Conservation (phyloP, 2,888 invertebrate genomes). For the Sarcophaga subvicina region DNA sequence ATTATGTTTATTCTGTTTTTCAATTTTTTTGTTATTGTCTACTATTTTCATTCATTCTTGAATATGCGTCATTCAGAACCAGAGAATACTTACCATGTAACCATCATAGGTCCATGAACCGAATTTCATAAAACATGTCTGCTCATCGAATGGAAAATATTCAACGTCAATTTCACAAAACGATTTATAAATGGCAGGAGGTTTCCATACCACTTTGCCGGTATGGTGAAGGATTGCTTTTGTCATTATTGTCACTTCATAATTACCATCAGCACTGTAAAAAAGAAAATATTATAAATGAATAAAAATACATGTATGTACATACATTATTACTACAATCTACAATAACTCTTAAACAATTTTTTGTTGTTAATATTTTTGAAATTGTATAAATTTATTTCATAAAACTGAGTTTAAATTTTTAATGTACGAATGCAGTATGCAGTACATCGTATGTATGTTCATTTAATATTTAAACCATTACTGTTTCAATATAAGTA, state of each 20-base stretch:
- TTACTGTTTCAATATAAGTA: too few relatives aligned
- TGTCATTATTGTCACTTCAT: constrained; percentile 98
- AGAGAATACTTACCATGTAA: constrained; percentile 88
- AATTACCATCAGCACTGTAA: constrained; percentile 97
- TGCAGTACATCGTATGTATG: too few relatives aligned
- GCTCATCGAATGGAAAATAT: constrained; percentile 97
- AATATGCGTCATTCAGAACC: background rate
- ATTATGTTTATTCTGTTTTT: constrained; percentile 13
- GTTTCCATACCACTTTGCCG: constrained; percentile 98
- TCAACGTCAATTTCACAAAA: constrained; percentile 97
- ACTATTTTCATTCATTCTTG: constrained; percentile 6
- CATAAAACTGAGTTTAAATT: too few relatives aligned
- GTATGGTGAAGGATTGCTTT: constrained; percentile 97
- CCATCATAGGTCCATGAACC: constrained; percentile 96
- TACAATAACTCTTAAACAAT: too few relatives aligned
- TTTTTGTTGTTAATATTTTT: too few relatives aligned
- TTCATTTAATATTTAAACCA: too few relatives aligned
- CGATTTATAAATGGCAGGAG: constrained; percentile 99
- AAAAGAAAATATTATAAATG: constrained; percentile 37
- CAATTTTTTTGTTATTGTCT: background rate
- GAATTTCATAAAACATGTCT: constrained; percentile 97
- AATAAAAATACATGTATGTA: background rate
- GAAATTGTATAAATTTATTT: too few relatives aligned
- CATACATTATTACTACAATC: too few relatives aligned
- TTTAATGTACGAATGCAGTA: too few relatives aligned